These are phyloP conservation scores for Callosobruchus maculatus DNA, from an alignment of 2,888 invertebrate genomes.

Conservation along the genomic window DNA sequence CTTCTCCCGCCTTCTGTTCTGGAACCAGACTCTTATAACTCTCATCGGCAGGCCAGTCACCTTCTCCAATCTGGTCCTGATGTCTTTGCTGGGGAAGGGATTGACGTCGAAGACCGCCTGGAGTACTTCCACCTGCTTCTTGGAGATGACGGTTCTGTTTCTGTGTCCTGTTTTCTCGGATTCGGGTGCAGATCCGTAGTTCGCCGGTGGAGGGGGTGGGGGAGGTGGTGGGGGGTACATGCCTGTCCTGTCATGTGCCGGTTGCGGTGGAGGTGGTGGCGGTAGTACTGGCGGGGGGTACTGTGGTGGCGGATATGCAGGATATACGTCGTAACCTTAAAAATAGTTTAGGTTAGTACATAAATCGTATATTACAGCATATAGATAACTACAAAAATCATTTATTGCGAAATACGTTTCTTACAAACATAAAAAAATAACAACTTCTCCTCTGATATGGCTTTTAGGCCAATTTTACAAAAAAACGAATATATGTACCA, in stretches of 20 bases:
- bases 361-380: background rate
- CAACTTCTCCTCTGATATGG: no score
- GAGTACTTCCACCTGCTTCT: constrained; percentile 12
- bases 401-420: no score
- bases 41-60: constrained; percentile 15
- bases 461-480: no score
- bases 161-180: background rate
- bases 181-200: background rate
- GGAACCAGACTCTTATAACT: constrained; percentile 21
- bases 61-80: constrained; percentile 13
- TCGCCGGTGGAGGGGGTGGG: background rate
- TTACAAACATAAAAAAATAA: no score
- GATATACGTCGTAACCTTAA: background rate
- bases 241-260: background rate
- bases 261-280: background rate
- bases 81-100: constrained; percentile 10
- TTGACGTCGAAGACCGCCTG: constrained; percentile 14
- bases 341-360: background rate
- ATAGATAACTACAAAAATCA: no score
- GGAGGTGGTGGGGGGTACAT: background rate
- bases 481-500: no score
- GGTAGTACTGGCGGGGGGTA: background rate
- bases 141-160: constrained; percentile 16
- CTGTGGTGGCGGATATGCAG: background rate
- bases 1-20: constrained; percentile 17